Evolutionary conservation across 1,140 invertebrate species (phyloP).

Genomic region (Branchinecta lindahli): DNA sequence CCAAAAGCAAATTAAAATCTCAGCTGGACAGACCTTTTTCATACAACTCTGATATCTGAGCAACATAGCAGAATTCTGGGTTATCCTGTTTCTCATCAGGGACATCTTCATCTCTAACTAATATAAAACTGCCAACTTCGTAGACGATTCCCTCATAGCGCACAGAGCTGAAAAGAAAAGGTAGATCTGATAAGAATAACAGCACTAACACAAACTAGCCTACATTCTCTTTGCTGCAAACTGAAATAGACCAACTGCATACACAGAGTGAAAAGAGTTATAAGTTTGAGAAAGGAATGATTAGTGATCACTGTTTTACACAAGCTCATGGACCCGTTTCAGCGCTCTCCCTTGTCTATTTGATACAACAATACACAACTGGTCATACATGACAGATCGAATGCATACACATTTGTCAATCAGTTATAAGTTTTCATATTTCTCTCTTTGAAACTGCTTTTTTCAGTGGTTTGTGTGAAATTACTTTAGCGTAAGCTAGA

Average conservation of each 20-base stretch:
- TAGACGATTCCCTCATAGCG: not conserved
- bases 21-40: not conserved
- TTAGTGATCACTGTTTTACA: not conserved
- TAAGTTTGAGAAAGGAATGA: not conserved
- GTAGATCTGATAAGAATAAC: not conserved
- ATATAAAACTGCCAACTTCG: not conserved
- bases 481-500: too few species aligned
- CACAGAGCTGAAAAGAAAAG: not conserved
- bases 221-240: not conserved
- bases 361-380: too few species aligned
- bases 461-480: too few species aligned
- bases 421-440: too few species aligned
- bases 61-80: not conserved
- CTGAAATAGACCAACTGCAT: too few species aligned
- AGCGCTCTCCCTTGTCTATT: not conserved
- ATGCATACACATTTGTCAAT: too few species aligned
- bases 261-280: too few species aligned
- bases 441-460: too few species aligned
- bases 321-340: not conserved
- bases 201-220: not conserved
- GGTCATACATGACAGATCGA: too few species aligned
- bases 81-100: not conserved
- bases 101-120: not conserved
- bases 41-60: not conserved
- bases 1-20: too few species aligned